Evolutionary conservation across 2,797 vertebrate genomes (phyloP).

Genomic region (Phalloptychus januarius): DNA sequence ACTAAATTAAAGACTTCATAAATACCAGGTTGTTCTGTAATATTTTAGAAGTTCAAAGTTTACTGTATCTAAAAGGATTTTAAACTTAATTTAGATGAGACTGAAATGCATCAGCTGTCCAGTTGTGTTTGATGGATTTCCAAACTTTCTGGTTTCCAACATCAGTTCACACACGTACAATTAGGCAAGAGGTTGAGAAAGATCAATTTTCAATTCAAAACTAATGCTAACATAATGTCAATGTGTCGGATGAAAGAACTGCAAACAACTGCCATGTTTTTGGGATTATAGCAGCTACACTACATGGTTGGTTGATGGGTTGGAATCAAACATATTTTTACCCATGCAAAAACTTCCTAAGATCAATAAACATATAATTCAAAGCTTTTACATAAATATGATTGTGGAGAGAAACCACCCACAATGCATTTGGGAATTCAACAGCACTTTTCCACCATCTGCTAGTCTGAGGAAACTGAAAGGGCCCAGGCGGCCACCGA

Average conservation of each 20-base stretch:
- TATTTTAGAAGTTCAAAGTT: not conserved
- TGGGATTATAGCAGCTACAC: not conserved
- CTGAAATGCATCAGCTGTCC: not conserved
- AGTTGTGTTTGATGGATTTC: not conserved
- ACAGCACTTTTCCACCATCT: constrained; percentile 52
- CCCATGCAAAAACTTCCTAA: constrained; percentile 57
- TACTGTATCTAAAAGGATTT: not conserved
- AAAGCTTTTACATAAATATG: constrained; percentile 34
- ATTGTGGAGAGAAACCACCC: constrained; percentile 39
- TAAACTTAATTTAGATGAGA: not conserved
- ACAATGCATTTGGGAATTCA: constrained; percentile 51
- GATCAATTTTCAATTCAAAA: constrained; percentile 13
- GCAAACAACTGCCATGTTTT: not conserved
- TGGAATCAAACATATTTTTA: constrained; percentile 18
- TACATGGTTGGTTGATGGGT: constrained; percentile 29
- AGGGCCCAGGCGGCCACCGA: too few species aligned
- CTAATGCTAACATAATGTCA: constrained; percentile 5
- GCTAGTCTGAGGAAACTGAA: constrained; percentile 19
- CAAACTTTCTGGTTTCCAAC: not conserved
- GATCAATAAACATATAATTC: constrained; percentile 29
- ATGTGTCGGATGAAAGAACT: not conserved
- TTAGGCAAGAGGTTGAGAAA: not conserved
- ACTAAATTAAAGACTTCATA: not conserved
- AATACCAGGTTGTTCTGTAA: not conserved
- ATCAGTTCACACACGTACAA: not conserved